Percentiles rank a stretch among this genome's conserved stretches.
Conservation (phyloP, 2,888 invertebrate genomes). For the Drosophila paranaensis region DNA sequence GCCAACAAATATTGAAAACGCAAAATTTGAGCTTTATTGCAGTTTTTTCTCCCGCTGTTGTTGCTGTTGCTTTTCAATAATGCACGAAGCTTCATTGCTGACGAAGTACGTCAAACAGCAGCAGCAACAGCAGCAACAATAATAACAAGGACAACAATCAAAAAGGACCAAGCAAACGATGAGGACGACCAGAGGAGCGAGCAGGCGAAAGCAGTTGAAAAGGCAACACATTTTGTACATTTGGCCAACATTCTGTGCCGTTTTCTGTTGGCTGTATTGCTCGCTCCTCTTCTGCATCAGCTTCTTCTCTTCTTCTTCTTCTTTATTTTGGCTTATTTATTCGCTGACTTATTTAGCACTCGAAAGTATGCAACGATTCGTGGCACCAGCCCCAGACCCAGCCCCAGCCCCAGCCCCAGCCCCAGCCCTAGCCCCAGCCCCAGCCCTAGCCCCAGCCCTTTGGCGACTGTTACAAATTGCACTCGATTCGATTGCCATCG, state of each 20-base stretch:
- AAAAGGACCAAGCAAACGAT: slow-evolving; percentile 1
- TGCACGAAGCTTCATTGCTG: slow-evolving; percentile 58
- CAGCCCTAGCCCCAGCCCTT: background rate
- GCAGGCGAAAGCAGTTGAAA: background rate
- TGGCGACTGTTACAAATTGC: slow-evolving; percentile 56
- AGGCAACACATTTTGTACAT: slow-evolving; percentile 31
- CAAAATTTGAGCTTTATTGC: slow-evolving; percentile 59
- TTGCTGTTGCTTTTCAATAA: slow-evolving; percentile 61
- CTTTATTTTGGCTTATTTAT: slow-evolving; percentile 57
- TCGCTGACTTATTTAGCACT: slow-evolving; percentile 65
- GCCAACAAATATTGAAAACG: slow-evolving; percentile 67
- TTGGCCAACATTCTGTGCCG: slow-evolving; percentile 29
- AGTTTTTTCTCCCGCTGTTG: slow-evolving; percentile 35
- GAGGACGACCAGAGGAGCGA: background rate
- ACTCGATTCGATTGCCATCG: slow-evolving; percentile 70
- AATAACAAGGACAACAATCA: slow-evolving; percentile 23
- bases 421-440: background rate
- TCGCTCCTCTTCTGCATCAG: background rate
- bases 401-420: background rate
- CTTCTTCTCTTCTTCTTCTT: background rate
- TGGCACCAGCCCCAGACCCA: background rate
- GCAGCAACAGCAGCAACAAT: slow-evolving; percentile 19
- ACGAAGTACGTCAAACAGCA: slow-evolving; percentile 39
- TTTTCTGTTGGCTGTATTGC: slow-evolving; percentile 7
- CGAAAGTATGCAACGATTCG: slow-evolving; percentile 60